Conservation (phyloP, 2,888 invertebrate species). For the Hedya salicella region DNA sequence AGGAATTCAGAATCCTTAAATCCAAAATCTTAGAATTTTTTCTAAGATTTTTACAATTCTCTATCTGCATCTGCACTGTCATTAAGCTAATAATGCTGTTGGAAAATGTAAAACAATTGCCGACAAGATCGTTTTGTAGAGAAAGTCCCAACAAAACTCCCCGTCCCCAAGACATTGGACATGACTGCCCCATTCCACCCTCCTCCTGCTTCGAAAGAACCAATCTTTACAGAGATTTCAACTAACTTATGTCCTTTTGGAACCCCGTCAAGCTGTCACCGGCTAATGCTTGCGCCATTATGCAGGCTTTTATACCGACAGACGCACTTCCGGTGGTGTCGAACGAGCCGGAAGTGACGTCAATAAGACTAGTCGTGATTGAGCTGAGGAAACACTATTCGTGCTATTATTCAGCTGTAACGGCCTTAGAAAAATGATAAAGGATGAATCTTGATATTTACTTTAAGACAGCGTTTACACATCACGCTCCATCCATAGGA, state of each 20-base stretch:
- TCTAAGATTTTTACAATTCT: too few species aligned
- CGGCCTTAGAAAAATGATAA: neutral
- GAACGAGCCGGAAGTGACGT: conserved; percentile 29
- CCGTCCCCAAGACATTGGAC: conserved; percentile 11
- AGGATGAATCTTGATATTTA: neutral
- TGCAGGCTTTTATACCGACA: conserved; percentile 34
- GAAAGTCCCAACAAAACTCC: conserved; percentile 4
- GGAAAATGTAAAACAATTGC: conserved; percentile 1
- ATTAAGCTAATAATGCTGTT: neutral
- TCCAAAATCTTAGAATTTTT: too few species aligned
- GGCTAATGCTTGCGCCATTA: conserved; percentile 29
- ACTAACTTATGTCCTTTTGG: neutral
- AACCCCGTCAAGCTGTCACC: neutral
- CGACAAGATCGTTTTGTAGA: neutral
- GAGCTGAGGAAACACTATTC: conserved; percentile 22
- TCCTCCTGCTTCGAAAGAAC: neutral
- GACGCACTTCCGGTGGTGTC: conserved; percentile 28
- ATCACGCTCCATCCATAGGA: too few species aligned
- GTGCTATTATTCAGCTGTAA: neutral
- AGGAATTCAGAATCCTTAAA: too few species aligned
- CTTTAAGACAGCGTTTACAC: too few species aligned
- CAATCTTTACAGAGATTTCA: neutral
- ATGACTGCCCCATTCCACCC: neutral
- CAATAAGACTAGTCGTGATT: conserved; percentile 28
- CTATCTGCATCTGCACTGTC: too few species aligned